Evolutionary conservation across 2,888 invertebrate species (phyloP).

Genomic region (Orchesella flavescens): DNA sequence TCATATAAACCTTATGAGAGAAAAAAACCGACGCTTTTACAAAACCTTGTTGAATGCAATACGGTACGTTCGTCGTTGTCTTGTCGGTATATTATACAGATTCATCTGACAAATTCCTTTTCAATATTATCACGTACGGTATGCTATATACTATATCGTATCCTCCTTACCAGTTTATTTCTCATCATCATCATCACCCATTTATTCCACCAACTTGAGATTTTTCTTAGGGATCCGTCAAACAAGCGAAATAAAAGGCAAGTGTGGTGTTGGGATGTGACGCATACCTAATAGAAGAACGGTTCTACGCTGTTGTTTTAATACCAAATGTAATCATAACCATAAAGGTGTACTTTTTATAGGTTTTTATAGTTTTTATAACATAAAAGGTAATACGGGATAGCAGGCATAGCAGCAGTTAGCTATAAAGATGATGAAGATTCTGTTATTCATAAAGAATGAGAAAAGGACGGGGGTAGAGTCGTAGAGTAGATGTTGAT

Average conservation of each 20-base stretch:
- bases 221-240: background rate
- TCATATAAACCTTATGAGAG: background rate
- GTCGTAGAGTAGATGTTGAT: background rate
- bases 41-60: background rate
- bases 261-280: background rate
- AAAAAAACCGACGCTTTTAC: background rate
- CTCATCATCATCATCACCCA: background rate
- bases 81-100: no score
- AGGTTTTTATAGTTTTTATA: background rate
- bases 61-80: no score
- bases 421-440: no score
- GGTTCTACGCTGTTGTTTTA: no score
- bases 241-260: background rate
- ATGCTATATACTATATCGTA: no score
- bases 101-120: constrained; percentile 21
- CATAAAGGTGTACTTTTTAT: no score
- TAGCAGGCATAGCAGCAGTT: background rate
- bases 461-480: constrained; percentile 12
- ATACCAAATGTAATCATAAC: no score
- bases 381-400: background rate
- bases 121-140: constrained; percentile 42
- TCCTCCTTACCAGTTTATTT: background rate
- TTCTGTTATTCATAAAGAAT: constrained; percentile 42
- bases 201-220: background rate
- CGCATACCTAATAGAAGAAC: no score